These are phyloP conservation scores for Marcusenius ussheri DNA, from an alignment of 2,113 vertebrate genomes.

Conservation along the genomic window DNA sequence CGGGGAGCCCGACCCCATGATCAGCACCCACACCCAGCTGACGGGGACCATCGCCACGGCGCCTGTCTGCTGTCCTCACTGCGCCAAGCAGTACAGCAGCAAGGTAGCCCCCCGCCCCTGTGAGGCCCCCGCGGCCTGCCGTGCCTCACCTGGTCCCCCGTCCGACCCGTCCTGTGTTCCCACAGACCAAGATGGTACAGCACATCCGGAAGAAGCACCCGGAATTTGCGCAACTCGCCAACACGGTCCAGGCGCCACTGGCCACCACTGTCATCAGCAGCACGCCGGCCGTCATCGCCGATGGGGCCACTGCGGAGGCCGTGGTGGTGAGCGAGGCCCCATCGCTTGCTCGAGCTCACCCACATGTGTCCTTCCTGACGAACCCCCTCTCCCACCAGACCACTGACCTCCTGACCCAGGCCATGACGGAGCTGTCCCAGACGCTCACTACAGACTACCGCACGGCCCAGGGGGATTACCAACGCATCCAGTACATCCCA, in stretches of 20 bases:
- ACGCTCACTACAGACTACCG: slow-evolving; percentile 90
- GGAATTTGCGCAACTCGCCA: slow-evolving; percentile 75
- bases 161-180: background rate
- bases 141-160: background rate
- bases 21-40: slow-evolving; percentile 95
- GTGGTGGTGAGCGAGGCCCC: slow-evolving; percentile 77
- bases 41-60: slow-evolving; percentile 91
- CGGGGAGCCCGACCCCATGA: slow-evolving; percentile 92
- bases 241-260: slow-evolving; percentile 70
- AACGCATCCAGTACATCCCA: slow-evolving; percentile 95
- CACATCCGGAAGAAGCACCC: slow-evolving; percentile 98
- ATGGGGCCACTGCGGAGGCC: slow-evolving; percentile 73
- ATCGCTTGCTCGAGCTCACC: background rate
- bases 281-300: slow-evolving; percentile 72
- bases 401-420: slow-evolving; percentile 90
- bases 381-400: slow-evolving; percentile 60
- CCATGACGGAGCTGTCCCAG: slow-evolving; percentile 96
- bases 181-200: slow-evolving; percentile 95
- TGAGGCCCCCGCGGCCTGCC: background rate
- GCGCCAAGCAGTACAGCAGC: slow-evolving; percentile 97
- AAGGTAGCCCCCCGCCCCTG: slow-evolving; percentile 63
- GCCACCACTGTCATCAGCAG: slow-evolving; percentile 77
- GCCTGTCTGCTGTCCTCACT: slow-evolving; percentile 93
- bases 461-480: slow-evolving; percentile 84
- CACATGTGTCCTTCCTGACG: background rate